phyloP scores from a whole-genome alignment of 2,113 vertebrate genomes.

The Cyprinodon brontotheroides region DNA sequence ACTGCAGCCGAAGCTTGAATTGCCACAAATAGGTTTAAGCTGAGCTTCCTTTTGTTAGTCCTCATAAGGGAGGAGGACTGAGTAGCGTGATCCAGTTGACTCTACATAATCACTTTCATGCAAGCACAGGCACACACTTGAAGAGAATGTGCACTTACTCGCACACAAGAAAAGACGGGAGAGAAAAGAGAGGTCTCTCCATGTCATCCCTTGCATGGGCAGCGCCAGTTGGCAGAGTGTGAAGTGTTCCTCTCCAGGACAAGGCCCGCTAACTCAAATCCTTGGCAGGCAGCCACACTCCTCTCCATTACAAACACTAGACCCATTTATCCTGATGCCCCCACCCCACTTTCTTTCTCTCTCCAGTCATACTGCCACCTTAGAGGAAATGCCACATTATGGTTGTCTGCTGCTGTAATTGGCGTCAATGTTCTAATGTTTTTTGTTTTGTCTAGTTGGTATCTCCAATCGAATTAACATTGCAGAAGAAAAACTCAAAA shows the following conservation, averaged over 20 bases:
- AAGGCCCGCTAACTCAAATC: conserved; percentile 76
- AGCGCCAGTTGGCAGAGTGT: conserved; percentile 75
- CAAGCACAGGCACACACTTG: conserved; percentile 35
- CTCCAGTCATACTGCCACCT: conserved; percentile 60
- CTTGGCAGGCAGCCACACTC: conserved; percentile 74
- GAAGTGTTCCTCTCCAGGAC: conserved; percentile 74
- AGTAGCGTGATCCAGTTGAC: conserved; percentile 56
- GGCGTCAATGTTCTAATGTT: conserved; percentile 72
- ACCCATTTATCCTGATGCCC: conserved; percentile 67
- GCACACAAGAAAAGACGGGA: conserved; percentile 42
- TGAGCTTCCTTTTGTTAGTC: conserved; percentile 57
- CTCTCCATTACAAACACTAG: conserved; percentile 78
- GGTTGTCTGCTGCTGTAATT: conserved; percentile 65
- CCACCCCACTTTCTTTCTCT: conserved; percentile 16
- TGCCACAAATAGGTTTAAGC: conserved; percentile 53
- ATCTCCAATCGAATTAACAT: conserved; percentile 35
- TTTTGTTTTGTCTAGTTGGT: conserved; percentile 65
- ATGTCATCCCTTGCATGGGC: conserved; percentile 63
- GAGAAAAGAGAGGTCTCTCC: conserved; percentile 54
- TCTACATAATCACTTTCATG: conserved; percentile 66
- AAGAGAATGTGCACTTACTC: conserved; percentile 17
- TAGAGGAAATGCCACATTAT: conserved; percentile 64
- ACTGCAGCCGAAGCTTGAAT: conserved; percentile 54
- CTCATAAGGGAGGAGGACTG: conserved; percentile 50
- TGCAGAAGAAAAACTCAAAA: conserved; percentile 39